A percentile compares a stretch with the other conserved stretches of the same genome.
These are phyloP conservation scores for Capromys pilorides DNA, from an alignment of 2,797 vertebrate genomes.

Conservation along the genomic window DNA sequence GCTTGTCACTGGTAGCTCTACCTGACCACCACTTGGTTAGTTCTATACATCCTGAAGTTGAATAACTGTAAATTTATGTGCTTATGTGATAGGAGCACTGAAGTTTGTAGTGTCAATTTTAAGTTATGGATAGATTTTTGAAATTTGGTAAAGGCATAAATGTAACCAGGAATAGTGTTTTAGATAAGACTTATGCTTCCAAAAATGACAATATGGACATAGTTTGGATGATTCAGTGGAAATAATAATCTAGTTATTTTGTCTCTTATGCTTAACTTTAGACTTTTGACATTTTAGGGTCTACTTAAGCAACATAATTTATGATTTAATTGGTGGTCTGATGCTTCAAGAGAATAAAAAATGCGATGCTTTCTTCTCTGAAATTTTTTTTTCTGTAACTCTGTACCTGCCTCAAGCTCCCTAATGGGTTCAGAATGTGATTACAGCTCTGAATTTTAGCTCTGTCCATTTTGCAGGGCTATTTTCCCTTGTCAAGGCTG, in stretches of 20 bases:
- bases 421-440: not conserved
- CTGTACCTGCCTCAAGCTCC: not conserved
- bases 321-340: not conserved
- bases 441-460: not conserved
- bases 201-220: not conserved
- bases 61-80: not conserved
- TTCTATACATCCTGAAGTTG: slow-evolving; percentile 6
- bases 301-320: not conserved
- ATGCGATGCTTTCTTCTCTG: not conserved
- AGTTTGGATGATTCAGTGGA: not conserved
- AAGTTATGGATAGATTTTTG: not conserved
- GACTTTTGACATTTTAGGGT: slow-evolving; percentile 21
- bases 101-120: not conserved
- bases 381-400: not conserved
- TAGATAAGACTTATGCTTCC: not conserved
- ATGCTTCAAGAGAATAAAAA: slow-evolving; percentile 4
- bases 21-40: slow-evolving; percentile 18
- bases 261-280: not conserved
- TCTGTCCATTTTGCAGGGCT: not conserved
- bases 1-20: not conserved
- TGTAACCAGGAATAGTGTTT: slow-evolving; percentile 29
- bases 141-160: slow-evolving; percentile 13
- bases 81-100: no score
- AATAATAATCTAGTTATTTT: slow-evolving; percentile 30
- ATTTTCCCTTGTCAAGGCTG: not conserved